A percentile compares a stretch with the other conserved stretches of the same genome.
Evolutionary conservation across 2,888 invertebrate species (phyloP).

Genomic region (Atrina japonica): DNA sequence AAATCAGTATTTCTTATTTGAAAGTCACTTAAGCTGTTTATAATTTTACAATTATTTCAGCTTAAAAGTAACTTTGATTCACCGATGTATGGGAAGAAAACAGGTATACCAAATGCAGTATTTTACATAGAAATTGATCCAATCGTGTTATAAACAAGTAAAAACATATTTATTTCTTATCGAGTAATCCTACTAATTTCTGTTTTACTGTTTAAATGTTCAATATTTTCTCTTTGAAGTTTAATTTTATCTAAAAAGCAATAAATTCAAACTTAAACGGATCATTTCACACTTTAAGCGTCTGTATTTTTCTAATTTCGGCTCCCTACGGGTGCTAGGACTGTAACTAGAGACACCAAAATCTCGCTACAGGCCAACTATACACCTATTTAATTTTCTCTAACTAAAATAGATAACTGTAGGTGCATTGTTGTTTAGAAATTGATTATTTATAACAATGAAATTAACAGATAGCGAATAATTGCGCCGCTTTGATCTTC

Average conservation of each 20-base stretch:
- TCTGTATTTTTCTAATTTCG: neutral
- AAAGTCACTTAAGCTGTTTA: too few species aligned
- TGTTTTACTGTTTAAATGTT: too few species aligned
- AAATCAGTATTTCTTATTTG: too few species aligned
- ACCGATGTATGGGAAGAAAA: too few species aligned
- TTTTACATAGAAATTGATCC: too few species aligned
- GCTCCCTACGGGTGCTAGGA: neutral
- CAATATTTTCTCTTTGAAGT: slow-evolving; percentile 21
- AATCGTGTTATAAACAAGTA: too few species aligned
- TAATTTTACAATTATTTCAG: too few species aligned
- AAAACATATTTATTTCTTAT: too few species aligned
- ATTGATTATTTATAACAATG: slow-evolving; percentile 22
- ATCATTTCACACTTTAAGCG: slow-evolving; percentile 26
- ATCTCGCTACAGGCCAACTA: slow-evolving; percentile 12
- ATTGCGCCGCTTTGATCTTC: slow-evolving; percentile 26
- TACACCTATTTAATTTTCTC: slow-evolving; percentile 11
- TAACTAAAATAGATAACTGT: slow-evolving; percentile 24
- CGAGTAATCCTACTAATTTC: too few species aligned
- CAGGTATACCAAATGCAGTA: too few species aligned
- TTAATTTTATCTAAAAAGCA: slow-evolving; percentile 15
- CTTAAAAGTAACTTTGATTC: too few species aligned
- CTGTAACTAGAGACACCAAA: slow-evolving; percentile 1
- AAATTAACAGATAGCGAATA: slow-evolving; percentile 33
- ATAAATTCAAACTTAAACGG: slow-evolving; percentile 34
- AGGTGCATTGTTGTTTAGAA: slow-evolving; percentile 14